Evolutionary conservation across 2,113 vertebrate species (phyloP).

Genomic region (Leucopsar rothschildi): DNA sequence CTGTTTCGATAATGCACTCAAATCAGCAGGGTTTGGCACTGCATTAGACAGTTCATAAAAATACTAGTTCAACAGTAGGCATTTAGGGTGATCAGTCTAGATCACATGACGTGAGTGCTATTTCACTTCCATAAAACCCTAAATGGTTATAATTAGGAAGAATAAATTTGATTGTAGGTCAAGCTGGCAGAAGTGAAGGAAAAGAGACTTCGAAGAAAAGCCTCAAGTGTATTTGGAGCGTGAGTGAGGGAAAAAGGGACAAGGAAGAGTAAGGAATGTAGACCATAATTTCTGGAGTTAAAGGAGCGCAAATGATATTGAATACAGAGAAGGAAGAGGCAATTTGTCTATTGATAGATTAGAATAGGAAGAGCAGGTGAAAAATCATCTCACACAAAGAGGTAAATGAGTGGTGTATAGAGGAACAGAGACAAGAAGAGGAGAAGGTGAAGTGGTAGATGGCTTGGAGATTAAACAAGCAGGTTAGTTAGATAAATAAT

Average conservation of each 20-base stretch:
- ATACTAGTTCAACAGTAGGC: not conserved
- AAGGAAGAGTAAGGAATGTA: not conserved
- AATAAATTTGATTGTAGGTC: not conserved
- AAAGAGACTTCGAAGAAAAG: not conserved
- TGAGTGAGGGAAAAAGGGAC: not conserved
- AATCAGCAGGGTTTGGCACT: not conserved
- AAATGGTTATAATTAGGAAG: not conserved
- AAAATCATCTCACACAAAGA: not conserved
- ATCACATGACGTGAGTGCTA: not conserved
- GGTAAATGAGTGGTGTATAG: not conserved
- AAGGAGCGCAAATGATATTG: not conserved
- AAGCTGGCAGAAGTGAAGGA: not conserved
- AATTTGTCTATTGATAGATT: not conserved
- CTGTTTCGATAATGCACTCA: conserved; percentile 11
- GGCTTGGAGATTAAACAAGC: not conserved
- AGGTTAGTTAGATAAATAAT: not conserved
- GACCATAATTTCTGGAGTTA: not conserved
- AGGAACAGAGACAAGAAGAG: not conserved
- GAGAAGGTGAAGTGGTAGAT: not conserved
- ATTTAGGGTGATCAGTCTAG: not conserved
- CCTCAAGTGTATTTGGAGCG: not conserved
- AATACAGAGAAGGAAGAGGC: not conserved
- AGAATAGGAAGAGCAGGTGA: not conserved
- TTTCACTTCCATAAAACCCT: not conserved
- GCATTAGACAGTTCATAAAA: not conserved